phyloP scores from a whole-genome alignment of 1,140 invertebrate species.

The Magallana gigas region DNA sequence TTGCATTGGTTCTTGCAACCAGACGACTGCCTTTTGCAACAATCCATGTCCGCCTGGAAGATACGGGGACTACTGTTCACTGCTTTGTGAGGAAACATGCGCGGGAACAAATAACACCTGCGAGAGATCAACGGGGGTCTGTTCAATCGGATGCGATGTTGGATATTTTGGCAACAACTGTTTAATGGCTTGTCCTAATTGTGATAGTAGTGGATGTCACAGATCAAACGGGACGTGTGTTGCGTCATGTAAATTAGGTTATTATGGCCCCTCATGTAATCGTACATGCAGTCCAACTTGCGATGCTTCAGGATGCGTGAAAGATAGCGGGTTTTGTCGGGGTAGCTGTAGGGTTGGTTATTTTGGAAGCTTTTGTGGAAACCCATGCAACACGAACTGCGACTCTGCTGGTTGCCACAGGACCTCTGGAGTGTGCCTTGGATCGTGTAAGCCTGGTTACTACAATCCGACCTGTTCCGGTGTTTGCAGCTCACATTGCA shows the following conservation, averaged over 20 bases:
- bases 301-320: neutral
- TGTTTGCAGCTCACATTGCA: conserved; percentile 27
- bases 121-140: neutral
- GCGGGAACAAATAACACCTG: neutral
- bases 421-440: conserved; percentile 14
- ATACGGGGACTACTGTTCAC: conserved; percentile 24
- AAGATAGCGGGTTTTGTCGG: conserved; percentile 22
- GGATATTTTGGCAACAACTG: conserved; percentile 45
- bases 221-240: conserved; percentile 25
- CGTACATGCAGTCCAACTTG: conserved; percentile 20
- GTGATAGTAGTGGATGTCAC: neutral
- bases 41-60: conserved; percentile 21
- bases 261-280: conserved; percentile 42
- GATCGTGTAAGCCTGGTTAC: conserved; percentile 18
- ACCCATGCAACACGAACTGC: conserved; percentile 39
- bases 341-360: conserved; percentile 16
- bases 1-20: conserved; percentile 22
- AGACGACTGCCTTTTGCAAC: conserved; percentile 37
- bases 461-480: conserved; percentile 36
- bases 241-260: conserved; percentile 45
- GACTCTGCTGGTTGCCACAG: conserved; percentile 41
- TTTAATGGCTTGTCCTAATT: conserved; percentile 35
- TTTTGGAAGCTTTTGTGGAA: conserved; percentile 44
- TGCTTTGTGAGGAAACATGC: neutral
- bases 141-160: conserved; percentile 1